Evolutionary conservation across 2,113 vertebrate genomes (phyloP), one percentile per base, ranked within the genome.

Genomic region (Corythoichthys haematopterus): DNA sequence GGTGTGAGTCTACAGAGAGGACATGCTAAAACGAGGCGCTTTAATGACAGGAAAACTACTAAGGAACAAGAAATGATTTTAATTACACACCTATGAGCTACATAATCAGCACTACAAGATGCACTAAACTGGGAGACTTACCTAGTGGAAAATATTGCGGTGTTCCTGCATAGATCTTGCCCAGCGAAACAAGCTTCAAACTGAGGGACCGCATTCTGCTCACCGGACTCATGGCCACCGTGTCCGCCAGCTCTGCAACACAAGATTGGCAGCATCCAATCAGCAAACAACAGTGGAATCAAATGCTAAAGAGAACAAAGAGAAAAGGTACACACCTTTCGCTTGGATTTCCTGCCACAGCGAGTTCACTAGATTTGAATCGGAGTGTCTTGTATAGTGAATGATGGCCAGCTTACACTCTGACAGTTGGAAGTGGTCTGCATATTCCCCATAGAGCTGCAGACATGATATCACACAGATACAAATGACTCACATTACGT

Each of bases 321-420:
- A 28, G 20, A 28, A 28, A 28, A 28, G 20, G 20, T 28, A 28
- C 1, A 28, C 20, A 94, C 97, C 97, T 92, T 95, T 98, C 52
- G 98, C 97, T 78, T 96, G 91, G 78, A 98, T 94, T 85, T 99
- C 97, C 85, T 98, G 95, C 97, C 97, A 99, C 65, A 99, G 91
- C 0, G 93, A 95, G 72, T 97, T 95, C 14, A 99, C 95, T 78
- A 99, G 90, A 72, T 98, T 95, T 9, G 94, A 93, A 80, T 99
- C 96, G 2, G 95, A 95, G 87, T 98, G 94, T 66, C 95, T 95
- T 0, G 94, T 96, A 50, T 95, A 98, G 85, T 98, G 97, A 87
- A 99, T 95, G 83, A 99, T 96, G 69, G 95, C 96, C 85, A 99
- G 91, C 76, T 98, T 98, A 88, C 97, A 96, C 76, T 99, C 97